Base-by-base conservation (phyloP, 2,797 vertebrate species). In the Atherinosoma microstoma region DNA sequence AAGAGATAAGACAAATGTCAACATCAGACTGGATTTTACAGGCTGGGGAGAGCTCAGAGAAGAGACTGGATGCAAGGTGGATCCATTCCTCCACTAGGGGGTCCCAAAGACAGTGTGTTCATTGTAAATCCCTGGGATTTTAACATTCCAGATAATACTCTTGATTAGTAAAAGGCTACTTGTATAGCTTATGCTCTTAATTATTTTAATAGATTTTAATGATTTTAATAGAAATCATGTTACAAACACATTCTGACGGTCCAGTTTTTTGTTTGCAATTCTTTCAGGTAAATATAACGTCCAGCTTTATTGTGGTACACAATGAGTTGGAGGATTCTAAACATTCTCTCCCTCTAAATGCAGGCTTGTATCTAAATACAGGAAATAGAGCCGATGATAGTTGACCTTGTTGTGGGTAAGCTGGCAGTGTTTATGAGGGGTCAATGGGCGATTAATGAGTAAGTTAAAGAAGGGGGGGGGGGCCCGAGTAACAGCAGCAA, bases 331-430 rank as follows among this genome's bases (percentile, higher is more conserved):
- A 32, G 60, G 60, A 65, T 57, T 20, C 7, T 18, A 27, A 49
- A 40, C 12, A 4, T 11, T 11, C 29, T 36, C n/a, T 42, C 7
- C 30, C 9, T 18, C 18, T 64, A 35, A 24, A 22, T 11, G 27
- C 38, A 61, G 40, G 6, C 30, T 54, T 59, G 27, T 38, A 60
- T 38, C 34, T 76, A 34, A 65, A 40, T 49, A 32, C 24, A 67
- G 22, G n/a, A 32, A 58, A 70, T 63, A 63, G 63, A 69, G 56
- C n/a, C 67, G 56, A 70, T 57, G 69, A 57, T 4, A 18, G 60
- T 57, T 80, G 70, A 82, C 70, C 71, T 82, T 64, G 42, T 45
- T 60, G 58, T 38, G 36, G 62, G 42, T 58, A 47, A 53, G 20
- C 30, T 29, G 20, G 11, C 34, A 18, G 56, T 61, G 24, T 53